Evolutionary conservation across 2,888 invertebrate species (phyloP).

Genomic region (Conchocele bisecta): DNA sequence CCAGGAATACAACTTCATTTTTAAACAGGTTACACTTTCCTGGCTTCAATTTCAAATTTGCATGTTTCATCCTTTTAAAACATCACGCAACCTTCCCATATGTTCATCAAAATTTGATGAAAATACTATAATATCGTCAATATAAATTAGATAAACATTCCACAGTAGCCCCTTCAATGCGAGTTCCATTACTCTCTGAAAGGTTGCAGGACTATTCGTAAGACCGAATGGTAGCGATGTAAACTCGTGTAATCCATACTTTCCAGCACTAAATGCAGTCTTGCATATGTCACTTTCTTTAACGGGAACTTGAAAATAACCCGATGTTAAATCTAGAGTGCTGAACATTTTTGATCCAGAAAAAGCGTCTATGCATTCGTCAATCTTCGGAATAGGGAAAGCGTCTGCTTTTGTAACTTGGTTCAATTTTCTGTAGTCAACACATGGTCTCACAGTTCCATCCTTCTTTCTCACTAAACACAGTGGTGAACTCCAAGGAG

Average conservation of each 20-base stretch:
- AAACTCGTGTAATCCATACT: slow-evolving; percentile 51
- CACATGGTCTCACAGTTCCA: slow-evolving; percentile 39
- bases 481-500: slow-evolving; percentile 44
- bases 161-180: slow-evolving; percentile 46
- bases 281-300: slow-evolving; percentile 39
- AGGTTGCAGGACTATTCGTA: slow-evolving; percentile 37
- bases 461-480: slow-evolving; percentile 40
- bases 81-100: slow-evolving; percentile 27
- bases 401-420: slow-evolving; percentile 38
- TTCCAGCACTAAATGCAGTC: slow-evolving; percentile 54
- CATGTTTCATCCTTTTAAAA: slow-evolving; percentile 40
- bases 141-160: slow-evolving; percentile 45
- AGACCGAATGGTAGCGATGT: slow-evolving; percentile 44
- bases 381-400: slow-evolving; percentile 48
- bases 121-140: slow-evolving; percentile 54
- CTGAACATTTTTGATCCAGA: slow-evolving; percentile 37
- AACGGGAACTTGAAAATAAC: slow-evolving; percentile 53
- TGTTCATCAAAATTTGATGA: slow-evolving; percentile 34
- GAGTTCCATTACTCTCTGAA: slow-evolving; percentile 49
- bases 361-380: slow-evolving; percentile 50
- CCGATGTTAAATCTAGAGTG: slow-evolving; percentile 40
- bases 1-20: slow-evolving; percentile 39
- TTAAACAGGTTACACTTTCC: slow-evolving; percentile 44
- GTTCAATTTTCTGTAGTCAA: slow-evolving; percentile 46
- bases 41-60: slow-evolving; percentile 56